These are phyloP conservation scores for Pollenia labialis DNA, from an alignment of 2,888 invertebrate genomes.

Conservation along the genomic window DNA sequence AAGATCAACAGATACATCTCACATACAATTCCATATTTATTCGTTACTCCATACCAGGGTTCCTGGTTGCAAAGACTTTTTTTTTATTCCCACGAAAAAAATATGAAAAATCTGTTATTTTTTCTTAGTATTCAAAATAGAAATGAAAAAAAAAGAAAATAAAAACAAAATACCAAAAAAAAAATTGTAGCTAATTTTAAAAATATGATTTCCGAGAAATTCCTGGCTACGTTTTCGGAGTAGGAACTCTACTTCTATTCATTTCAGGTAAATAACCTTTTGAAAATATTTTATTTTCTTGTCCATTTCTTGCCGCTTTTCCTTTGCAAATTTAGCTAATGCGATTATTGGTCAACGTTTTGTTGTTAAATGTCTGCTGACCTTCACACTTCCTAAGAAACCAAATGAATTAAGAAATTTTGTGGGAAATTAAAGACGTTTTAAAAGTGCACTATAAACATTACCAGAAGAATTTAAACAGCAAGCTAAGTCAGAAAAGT, in stretches of 20 bases:
- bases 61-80: too few species aligned
- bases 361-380: conserved; percentile 23
- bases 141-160: too few species aligned
- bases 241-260: background rate
- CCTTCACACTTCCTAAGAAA: conserved; percentile 49
- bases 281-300: conserved; percentile 18
- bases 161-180: too few species aligned
- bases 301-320: conserved; percentile 31
- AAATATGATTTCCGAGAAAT: too few species aligned
- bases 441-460: background rate
- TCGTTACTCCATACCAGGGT: background rate
- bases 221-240: too few species aligned
- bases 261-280: conserved; percentile 46
- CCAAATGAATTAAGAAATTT: background rate
- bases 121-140: too few species aligned
- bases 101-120: too few species aligned
- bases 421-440: background rate
- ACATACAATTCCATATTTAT: background rate
- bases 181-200: too few species aligned
- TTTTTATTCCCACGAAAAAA: too few species aligned
- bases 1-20: conserved; percentile 34
- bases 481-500: too few species aligned
- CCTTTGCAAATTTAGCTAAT: conserved; percentile 9
- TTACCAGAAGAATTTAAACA: background rate
- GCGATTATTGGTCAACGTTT: conserved; percentile 18